Evolutionary conservation across 1,140 invertebrate species (phyloP).

Genomic region (Potamilus streckersoni): DNA sequence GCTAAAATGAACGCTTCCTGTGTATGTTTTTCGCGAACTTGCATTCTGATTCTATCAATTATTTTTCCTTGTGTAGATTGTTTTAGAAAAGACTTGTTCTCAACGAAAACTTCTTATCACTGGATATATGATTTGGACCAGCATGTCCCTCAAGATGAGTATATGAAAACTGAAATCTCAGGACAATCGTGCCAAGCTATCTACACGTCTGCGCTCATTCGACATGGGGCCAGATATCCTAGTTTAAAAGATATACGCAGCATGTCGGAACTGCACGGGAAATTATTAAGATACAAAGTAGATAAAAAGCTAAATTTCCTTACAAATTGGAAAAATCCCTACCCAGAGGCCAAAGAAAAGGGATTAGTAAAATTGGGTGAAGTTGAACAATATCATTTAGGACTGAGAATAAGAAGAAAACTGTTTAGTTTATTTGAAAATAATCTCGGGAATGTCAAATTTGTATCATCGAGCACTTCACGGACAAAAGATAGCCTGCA

Average conservation of each 20-base stretch:
- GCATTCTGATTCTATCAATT: background rate
- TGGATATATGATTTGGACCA: slow-evolving; percentile 21
- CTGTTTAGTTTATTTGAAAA: slow-evolving; percentile 41
- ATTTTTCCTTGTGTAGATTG: background rate
- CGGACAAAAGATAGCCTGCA: slow-evolving; percentile 45
- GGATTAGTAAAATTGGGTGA: slow-evolving; percentile 41
- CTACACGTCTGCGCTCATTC: slow-evolving; percentile 41
- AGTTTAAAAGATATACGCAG: slow-evolving; percentile 44
- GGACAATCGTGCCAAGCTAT: slow-evolving; percentile 43
- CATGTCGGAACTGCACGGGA: slow-evolving; percentile 39
- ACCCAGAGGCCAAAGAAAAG: slow-evolving; percentile 46
- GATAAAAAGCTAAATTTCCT: slow-evolving; percentile 27
- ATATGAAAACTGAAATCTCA: slow-evolving; percentile 29
- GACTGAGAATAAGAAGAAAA: slow-evolving; percentile 36
- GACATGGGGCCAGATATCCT: slow-evolving; percentile 55
- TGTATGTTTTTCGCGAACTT: background rate
- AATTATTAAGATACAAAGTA: slow-evolving; percentile 25
- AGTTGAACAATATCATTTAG: slow-evolving; percentile 39
- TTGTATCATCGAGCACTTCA: slow-evolving; percentile 45
- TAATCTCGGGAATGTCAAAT: slow-evolving; percentile 36
- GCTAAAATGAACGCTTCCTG: slow-evolving; percentile 19
- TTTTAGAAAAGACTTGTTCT: slow-evolving; percentile 31
- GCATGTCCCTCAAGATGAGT: slow-evolving; percentile 30
- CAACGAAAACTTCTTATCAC: slow-evolving; percentile 49
- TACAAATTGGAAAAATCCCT: slow-evolving; percentile 42